These are phyloP conservation scores for Corythoichthys intestinalis DNA, from an alignment of 2,113 vertebrate species.

Conservation along the genomic window DNA sequence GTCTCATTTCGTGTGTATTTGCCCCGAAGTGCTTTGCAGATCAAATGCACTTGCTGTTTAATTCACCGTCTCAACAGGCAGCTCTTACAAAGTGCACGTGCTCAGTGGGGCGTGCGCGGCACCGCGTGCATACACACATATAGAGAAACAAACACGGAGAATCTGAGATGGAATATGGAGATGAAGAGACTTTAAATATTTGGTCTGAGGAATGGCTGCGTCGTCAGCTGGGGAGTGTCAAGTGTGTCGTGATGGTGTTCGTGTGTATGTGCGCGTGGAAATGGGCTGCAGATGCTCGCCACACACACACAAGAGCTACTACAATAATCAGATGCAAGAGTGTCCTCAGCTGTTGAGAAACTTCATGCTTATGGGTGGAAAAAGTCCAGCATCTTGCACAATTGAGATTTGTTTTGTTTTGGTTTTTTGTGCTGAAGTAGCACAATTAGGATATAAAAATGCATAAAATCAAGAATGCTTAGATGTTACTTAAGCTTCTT, in stretches of 20 bases:
- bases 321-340: background rate
- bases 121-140: background rate
- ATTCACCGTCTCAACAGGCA: slow-evolving; percentile 71
- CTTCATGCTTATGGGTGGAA: background rate
- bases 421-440: background rate
- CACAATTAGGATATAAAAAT: background rate
- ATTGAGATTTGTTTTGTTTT: background rate
- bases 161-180: background rate
- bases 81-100: slow-evolving; percentile 48
- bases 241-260: slow-evolving; percentile 1
- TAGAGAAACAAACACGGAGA: background rate
- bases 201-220: background rate
- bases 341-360: background rate
- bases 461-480: background rate
- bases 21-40: slow-evolving; percentile 64
- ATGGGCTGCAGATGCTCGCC: background rate
- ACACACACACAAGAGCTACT: background rate
- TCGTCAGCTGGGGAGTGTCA: background rate
- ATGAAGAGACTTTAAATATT: slow-evolving; percentile 4
- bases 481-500: background rate
- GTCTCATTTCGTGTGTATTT: slow-evolving; percentile 51
- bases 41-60: slow-evolving; percentile 72
- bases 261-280: no score
- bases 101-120: slow-evolving; percentile 9
- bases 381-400: background rate